These are phyloP conservation scores for Coturnix japonica DNA, from an alignment of 2,113 vertebrate species.

Conservation along the genomic window DNA sequence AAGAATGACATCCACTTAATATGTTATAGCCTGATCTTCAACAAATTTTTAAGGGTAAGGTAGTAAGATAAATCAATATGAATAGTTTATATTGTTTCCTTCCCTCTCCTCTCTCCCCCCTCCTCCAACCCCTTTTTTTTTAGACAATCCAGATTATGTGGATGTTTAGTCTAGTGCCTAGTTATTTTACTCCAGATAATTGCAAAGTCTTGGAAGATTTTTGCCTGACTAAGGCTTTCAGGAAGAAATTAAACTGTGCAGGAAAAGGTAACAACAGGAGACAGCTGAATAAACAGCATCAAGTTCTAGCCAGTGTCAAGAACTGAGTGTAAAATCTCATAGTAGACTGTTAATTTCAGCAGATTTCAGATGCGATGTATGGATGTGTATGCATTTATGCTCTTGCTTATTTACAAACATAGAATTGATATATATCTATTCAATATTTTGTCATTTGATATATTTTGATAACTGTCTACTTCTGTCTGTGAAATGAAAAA, in stretches of 20 bases:
- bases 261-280: not conserved
- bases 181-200: not conserved
- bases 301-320: not conserved
- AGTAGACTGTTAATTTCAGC: not conserved
- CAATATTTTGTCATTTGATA: not conserved
- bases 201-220: not conserved
- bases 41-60: not conserved
- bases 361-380: not conserved
- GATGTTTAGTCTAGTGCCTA: not conserved
- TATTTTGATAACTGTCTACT: not conserved
- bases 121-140: not conserved
- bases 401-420: not conserved
- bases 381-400: not conserved
- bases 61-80: not conserved
- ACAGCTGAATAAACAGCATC: not conserved
- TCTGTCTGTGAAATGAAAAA: not conserved
- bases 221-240: not conserved
- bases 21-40: not conserved
- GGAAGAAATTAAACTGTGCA: not conserved
- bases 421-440: not conserved
- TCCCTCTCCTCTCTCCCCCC: no score
- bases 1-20: not conserved
- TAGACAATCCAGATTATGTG: not conserved
- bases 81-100: not conserved
- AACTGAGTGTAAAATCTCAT: not conserved